Evolutionary conservation across 2,113 vertebrate genomes (phyloP).

Genomic region (Otus sunia): DNA sequence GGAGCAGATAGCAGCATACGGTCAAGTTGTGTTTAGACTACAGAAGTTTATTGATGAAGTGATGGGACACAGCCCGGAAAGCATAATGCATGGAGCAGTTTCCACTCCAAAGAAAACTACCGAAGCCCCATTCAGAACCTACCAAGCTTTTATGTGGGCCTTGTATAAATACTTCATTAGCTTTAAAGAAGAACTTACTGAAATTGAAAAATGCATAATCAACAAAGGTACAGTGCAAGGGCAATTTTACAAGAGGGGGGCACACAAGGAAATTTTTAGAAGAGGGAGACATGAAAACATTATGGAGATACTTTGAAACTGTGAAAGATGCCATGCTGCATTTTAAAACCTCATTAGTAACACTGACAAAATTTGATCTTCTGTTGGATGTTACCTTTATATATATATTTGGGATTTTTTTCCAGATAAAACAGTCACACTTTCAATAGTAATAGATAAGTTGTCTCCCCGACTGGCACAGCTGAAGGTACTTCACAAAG

Average conservation of each 20-base stretch:
- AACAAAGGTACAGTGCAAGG: constrained; percentile 77
- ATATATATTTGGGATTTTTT: not conserved
- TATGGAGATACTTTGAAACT: not conserved
- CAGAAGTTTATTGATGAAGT: constrained; percentile 98
- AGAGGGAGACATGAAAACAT: not conserved
- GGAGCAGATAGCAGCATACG: constrained; percentile 91
- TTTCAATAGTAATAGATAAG: constrained; percentile 87
- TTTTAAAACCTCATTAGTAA: not conserved
- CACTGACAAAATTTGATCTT: not conserved
- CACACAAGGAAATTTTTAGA: not conserved
- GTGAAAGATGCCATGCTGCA: not conserved
- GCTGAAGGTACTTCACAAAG: constrained; percentile 90
- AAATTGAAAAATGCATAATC: constrained; percentile 90
- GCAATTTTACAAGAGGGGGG: not conserved
- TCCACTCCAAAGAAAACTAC: constrained; percentile 80
- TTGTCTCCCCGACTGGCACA: constrained; percentile 88
- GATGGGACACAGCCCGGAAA: constrained; percentile 86
- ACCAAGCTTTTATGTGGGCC: constrained; percentile 98
- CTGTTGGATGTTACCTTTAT: not conserved
- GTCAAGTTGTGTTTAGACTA: constrained; percentile 90
- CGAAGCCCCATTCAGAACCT: constrained; percentile 93
- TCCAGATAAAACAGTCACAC: constrained; percentile 89
- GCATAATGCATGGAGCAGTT: constrained; percentile 67
- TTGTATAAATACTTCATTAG: constrained; percentile 93
- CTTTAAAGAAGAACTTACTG: constrained; percentile 91